Evolutionary conservation across 2,888 invertebrate species (phyloP).

Genomic region (Diarsia brunnea): DNA sequence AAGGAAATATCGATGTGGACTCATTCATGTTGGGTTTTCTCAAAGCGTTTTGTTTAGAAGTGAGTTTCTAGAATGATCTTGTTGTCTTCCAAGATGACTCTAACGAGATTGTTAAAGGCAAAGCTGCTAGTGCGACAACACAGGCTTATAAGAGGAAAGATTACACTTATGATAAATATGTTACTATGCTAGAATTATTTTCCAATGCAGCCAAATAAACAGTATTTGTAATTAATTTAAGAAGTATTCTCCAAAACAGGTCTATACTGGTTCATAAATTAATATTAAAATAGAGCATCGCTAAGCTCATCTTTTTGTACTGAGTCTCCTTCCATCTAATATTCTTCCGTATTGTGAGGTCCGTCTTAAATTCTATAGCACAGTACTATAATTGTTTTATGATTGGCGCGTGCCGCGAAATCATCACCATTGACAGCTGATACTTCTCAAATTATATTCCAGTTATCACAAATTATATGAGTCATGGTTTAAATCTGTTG

Average conservation of each 20-base stretch:
- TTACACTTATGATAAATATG: no score
- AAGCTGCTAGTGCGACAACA: no score
- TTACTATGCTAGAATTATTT: no score
- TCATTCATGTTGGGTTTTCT: neutral
- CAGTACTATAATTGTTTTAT: conserved; percentile 57
- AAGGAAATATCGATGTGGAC: conserved; percentile 12
- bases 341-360: conserved; percentile 54
- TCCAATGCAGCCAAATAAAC: no score
- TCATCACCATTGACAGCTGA: conserved; percentile 52
- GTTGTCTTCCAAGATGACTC: neutral
- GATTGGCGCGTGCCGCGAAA: conserved; percentile 55
- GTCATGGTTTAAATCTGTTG: conserved; percentile 36
- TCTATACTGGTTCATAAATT: neutral
- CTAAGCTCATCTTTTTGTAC: conserved; percentile 32
- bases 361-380: conserved; percentile 47
- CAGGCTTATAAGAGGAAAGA: no score
- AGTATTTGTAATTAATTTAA: no score
- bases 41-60: neutral
- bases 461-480: conserved; percentile 39
- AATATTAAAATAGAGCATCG: neutral
- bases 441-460: conserved; percentile 48
- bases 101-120: neutral
- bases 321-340: conserved; percentile 14
- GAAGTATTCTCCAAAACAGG: neutral
- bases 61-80: neutral